Percentiles rank a stretch among this genome's conserved stretches.
Evolutionary conservation across 2,888 invertebrate species (phyloP).

Genomic region (Lasioglossum villosulum): DNA sequence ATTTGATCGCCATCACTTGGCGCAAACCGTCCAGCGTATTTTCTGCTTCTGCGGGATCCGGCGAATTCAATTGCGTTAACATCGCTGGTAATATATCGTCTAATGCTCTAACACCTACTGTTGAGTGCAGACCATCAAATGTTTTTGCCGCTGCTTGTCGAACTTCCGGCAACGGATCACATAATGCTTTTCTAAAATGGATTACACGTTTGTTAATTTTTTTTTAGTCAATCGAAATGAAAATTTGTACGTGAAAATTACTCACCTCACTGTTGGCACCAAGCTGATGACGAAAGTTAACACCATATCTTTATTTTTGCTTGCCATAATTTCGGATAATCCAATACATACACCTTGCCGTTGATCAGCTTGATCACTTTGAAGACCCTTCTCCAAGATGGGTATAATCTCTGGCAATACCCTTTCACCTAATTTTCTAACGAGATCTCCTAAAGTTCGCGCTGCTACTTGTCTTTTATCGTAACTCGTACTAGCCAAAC

Average conservation of each 20-base stretch:
- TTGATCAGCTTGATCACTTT: conserved; percentile 96
- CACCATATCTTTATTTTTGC: conserved; percentile 97
- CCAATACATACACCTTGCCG: conserved; percentile 99
- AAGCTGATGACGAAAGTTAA: conserved; percentile 94
- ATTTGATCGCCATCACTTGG: conserved; percentile 99
- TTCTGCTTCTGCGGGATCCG: conserved; percentile 92
- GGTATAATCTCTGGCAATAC: conserved; percentile 99
- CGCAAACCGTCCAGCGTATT: conserved; percentile 97
- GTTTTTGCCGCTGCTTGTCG: conserved; percentile 98
- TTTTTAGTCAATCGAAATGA: not conserved
- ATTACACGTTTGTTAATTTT: not conserved
- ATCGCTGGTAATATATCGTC: conserved; percentile 98
- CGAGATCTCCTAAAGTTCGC: conserved; percentile 97
- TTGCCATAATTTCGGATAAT: conserved; percentile 98
- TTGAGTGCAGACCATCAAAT: conserved; percentile 97
- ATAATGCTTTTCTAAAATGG: conserved; percentile 90
- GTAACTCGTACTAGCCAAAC: conserved; percentile 97
- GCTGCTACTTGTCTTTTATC: conserved; percentile 99
- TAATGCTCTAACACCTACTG: conserved; percentile 96
- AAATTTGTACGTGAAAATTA: not conserved
- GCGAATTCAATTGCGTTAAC: conserved; percentile 92
- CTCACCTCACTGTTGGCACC: conserved; percentile 93
- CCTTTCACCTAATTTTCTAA: conserved; percentile 98
- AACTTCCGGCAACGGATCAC: conserved; percentile 96
- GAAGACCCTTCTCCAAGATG: conserved; percentile 96